A percentile compares a stretch with the other conserved stretches of the same genome.
Conservation (phyloP, 2,797 vertebrate species). For the Ceryle rudis region DNA sequence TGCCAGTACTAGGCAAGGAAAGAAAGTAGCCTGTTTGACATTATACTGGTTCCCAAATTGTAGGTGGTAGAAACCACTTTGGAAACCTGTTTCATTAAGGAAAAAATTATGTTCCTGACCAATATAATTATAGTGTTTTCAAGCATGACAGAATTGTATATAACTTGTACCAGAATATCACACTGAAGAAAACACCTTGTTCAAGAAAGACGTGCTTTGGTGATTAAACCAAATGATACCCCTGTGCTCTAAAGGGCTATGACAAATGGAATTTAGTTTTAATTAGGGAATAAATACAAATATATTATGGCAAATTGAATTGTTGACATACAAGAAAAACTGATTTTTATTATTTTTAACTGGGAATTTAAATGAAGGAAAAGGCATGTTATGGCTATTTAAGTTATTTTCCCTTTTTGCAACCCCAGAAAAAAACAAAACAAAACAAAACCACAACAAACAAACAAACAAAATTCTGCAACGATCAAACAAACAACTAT, state of each 20-base stretch:
- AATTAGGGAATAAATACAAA: neutral
- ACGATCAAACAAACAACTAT: too few species aligned
- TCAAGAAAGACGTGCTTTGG: neutral
- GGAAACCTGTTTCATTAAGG: neutral
- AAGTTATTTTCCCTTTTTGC: neutral
- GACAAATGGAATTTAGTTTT: neutral
- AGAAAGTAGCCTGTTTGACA: neutral
- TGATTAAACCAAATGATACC: neutral
- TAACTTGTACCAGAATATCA: neutral
- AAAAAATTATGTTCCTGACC: neutral
- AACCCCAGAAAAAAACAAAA: neutral
- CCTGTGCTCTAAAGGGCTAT: neutral
- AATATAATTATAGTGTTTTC: neutral
- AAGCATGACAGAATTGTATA: neutral
- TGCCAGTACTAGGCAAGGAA: neutral
- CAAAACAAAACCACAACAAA: too few species aligned
- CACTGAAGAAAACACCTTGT: neutral
- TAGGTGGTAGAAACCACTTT: constrained; percentile 3
- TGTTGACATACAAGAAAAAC: neutral
- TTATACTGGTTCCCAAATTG: neutral
- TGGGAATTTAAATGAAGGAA: neutral
- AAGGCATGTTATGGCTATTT: neutral
- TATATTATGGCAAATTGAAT: neutral
- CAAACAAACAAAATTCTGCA: too few species aligned
- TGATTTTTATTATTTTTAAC: neutral